phyloP scores from a whole-genome alignment of 2,113 vertebrate genomes.

The Oncorhynchus tshawytscha region DNA sequence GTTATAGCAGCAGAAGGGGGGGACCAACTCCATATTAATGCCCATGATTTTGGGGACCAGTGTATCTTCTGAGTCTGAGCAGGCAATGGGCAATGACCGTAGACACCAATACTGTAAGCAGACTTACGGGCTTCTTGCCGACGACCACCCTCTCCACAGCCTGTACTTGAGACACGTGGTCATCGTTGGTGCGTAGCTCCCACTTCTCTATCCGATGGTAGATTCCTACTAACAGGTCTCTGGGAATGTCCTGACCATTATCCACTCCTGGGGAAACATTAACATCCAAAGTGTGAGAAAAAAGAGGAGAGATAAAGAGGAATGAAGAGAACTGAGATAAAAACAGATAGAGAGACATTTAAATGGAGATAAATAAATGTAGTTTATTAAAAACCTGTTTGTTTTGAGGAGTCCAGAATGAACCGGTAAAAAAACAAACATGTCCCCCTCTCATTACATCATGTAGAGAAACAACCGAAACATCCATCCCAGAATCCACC shows the following conservation, averaged over 20 bases:
- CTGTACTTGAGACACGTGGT: slow-evolving; percentile 96
- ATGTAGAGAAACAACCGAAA: no score
- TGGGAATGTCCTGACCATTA: slow-evolving; percentile 93
- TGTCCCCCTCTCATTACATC: no score
- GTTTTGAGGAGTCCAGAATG: no score
- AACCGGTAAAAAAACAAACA: no score
- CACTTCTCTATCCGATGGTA: slow-evolving; percentile 94
- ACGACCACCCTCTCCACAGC: slow-evolving; percentile 94
- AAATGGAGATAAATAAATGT: neutral
- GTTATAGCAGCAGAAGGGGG: no score
- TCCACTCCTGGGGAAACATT: slow-evolving; percentile 81
- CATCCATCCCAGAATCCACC: neutral
- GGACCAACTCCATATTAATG: no score
- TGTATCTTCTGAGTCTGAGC: neutral
- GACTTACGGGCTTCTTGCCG: slow-evolving; percentile 92
- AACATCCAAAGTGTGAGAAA: neutral
- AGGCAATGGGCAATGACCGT: neutral
- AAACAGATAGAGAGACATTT: neutral
- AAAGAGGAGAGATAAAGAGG: neutral
- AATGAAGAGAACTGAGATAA: neutral
- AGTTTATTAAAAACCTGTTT: no score
- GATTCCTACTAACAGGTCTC: slow-evolving; percentile 92
- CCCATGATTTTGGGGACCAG: no score
- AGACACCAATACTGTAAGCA: no score
- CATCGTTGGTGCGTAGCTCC: slow-evolving; percentile 93